Conservation (phyloP, 2,797 vertebrate genomes). For the Cygnus olor region DNA sequence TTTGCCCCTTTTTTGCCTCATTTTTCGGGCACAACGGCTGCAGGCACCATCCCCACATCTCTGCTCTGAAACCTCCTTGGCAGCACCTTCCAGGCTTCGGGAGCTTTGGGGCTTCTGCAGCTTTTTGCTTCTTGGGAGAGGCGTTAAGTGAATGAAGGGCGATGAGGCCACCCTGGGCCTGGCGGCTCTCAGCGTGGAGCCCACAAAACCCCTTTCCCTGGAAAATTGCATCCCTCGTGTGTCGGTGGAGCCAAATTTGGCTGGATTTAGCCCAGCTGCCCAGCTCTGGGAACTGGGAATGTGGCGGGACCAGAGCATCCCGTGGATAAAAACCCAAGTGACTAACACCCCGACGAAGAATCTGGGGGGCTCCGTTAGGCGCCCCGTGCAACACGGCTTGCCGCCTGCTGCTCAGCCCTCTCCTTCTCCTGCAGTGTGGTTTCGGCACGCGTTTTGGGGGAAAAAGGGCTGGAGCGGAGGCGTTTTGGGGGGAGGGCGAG, state of each 20-base stretch:
- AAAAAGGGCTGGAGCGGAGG: neutral
- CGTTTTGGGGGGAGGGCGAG: fast-evolving
- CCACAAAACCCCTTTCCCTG: neutral
- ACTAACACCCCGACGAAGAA: neutral
- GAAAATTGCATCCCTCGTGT: neutral
- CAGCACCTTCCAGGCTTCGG: neutral
- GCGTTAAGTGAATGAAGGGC: no score
- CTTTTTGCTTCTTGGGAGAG: neutral
- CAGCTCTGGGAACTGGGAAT: neutral
- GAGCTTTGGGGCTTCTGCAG: neutral
- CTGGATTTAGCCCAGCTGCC: neutral
- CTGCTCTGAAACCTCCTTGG: neutral
- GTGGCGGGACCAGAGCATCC: neutral
- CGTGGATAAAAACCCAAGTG: no score
- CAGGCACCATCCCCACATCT: no score
- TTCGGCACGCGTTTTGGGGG: neutral
- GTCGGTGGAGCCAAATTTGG: neutral
- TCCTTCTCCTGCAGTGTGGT: fast-evolving
- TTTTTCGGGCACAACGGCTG: neutral
- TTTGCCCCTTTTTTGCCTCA: neutral
- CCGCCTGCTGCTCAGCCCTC: neutral
- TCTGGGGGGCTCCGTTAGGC: neutral
- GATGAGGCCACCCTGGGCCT: no score
- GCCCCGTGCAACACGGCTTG: fast-evolving
- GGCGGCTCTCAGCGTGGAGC: neutral